These are phyloP conservation scores for Eristalis tenax DNA, from an alignment of 2,888 invertebrate species.

Conservation along the genomic window DNA sequence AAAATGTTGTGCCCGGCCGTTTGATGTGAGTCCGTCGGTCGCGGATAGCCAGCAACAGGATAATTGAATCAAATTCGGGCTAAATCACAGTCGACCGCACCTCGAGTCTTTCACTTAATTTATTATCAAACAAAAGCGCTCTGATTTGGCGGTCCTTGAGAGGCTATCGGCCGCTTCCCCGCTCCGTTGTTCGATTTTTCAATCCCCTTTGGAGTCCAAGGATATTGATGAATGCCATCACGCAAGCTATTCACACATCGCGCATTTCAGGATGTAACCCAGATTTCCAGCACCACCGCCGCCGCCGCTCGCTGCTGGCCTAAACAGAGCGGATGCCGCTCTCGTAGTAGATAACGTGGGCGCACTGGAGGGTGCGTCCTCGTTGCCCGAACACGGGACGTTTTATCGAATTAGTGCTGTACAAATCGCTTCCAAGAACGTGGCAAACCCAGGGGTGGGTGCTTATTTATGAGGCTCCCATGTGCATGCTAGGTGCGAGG, in stretches of 20 bases:
- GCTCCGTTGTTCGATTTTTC: constrained; percentile 4
- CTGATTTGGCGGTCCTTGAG: background rate
- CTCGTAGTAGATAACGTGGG: constrained; percentile 39
- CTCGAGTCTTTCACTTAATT: constrained; percentile 33
- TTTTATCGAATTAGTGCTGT: constrained; percentile 57
- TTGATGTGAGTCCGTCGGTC: constrained; percentile 36
- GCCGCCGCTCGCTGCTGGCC: background rate
- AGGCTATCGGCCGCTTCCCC: constrained; percentile 12
- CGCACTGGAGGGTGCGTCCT: background rate
- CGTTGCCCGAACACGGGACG: constrained; percentile 37
- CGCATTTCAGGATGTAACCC: constrained; percentile 37
- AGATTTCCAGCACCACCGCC: constrained; percentile 36
- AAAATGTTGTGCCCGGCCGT: constrained; percentile 25
- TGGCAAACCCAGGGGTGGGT: constrained; percentile 15
- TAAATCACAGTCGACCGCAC: constrained; percentile 23
- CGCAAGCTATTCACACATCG: constrained; percentile 58
- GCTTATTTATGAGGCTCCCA: constrained; percentile 38
- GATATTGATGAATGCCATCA: constrained; percentile 65
- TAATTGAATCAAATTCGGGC: constrained; percentile 33
- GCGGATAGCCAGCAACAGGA: constrained; percentile 51
- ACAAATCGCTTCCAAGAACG: constrained; percentile 45
- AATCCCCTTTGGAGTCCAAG: constrained; percentile 44
- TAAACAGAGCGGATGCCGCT: constrained; percentile 36
- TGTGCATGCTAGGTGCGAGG: background rate
- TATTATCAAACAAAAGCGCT: constrained; percentile 26